A percentile compares a stretch with the other conserved stretches of the same genome.
Conservation (phyloP, 2,888 invertebrate genomes). For the Lithophane socia region DNA sequence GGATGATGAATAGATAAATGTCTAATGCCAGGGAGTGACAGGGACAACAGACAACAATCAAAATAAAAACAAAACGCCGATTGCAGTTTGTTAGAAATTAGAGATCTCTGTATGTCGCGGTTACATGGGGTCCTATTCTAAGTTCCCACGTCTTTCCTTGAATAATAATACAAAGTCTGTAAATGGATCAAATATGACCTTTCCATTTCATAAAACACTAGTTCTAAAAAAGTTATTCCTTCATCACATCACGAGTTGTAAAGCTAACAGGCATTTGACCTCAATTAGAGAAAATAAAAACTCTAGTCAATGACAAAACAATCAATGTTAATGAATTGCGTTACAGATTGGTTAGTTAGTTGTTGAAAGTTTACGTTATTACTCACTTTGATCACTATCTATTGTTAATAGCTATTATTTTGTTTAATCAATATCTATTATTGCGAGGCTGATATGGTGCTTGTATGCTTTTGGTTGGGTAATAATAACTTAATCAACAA, state of each 20-base stretch:
- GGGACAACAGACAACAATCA: too few relatives aligned
- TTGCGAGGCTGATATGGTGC: slow-evolving; percentile 20
- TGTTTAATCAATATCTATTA: slow-evolving; percentile 40
- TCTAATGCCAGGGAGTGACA: too few relatives aligned
- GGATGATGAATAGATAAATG: too few relatives aligned
- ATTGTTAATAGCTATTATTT: slow-evolving; percentile 47
- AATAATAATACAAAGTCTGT: background rate
- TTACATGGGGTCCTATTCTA: background rate
- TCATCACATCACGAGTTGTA: slow-evolving; percentile 75
- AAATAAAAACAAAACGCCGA: too few relatives aligned
- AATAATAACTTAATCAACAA: slow-evolving; percentile 22
- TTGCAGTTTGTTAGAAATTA: too few relatives aligned
- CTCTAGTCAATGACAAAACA: slow-evolving; percentile 85
- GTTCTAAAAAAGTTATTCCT: slow-evolving; percentile 76
- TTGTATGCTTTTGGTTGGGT: slow-evolving; percentile 18
- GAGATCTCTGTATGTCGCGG: background rate
- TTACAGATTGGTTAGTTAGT: slow-evolving; percentile 73
- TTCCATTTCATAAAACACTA: slow-evolving; percentile 68
- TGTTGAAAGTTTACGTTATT: slow-evolving; percentile 55
- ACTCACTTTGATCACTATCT: slow-evolving; percentile 43
- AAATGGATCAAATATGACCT: slow-evolving; percentile 52
- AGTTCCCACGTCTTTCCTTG: background rate
- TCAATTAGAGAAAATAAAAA: slow-evolving; percentile 86
- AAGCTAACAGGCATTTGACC: slow-evolving; percentile 83
- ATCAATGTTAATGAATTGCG: slow-evolving; percentile 82